These are phyloP conservation scores for Enteromius viviparus DNA, from an alignment of 2,797 vertebrate genomes.

Conservation along the genomic window DNA sequence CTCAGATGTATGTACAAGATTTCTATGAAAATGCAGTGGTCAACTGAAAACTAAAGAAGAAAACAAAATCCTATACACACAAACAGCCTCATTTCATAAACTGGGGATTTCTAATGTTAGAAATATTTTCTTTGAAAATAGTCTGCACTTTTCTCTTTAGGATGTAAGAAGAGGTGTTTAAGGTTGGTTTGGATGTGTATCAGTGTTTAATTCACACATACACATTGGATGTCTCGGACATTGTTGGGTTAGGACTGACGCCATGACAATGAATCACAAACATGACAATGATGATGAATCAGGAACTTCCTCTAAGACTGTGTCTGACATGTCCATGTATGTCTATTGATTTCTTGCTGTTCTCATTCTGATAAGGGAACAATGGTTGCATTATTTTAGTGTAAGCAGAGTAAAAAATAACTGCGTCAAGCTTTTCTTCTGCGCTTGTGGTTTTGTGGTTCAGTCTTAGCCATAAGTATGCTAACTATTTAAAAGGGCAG, in stretches of 20 bases:
- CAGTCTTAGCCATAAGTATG: too few relatives aligned
- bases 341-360: not conserved
- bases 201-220: not conserved
- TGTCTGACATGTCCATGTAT: not conserved
- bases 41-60: not conserved
- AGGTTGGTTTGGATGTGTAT: not conserved
- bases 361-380: not conserved
- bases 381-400: not conserved
- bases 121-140: too few relatives aligned
- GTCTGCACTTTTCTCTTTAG: not conserved
- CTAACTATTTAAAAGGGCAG: not conserved
- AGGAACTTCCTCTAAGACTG: not conserved
- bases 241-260: not conserved
- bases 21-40: not conserved
- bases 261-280: not conserved
- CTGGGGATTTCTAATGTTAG: not conserved
- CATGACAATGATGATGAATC: not conserved
- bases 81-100: not conserved
- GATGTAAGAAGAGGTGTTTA: not conserved
- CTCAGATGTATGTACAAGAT: not conserved
- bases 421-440: not conserved
- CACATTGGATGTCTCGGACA: not conserved
- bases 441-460: not conserved
- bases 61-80: not conserved
- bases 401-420: not conserved